Percentiles rank a stretch among this genome's conserved stretches.
These are phyloP conservation scores for Perodicticus potto DNA, from an alignment of 2,797 vertebrate genomes.

Conservation along the genomic window DNA sequence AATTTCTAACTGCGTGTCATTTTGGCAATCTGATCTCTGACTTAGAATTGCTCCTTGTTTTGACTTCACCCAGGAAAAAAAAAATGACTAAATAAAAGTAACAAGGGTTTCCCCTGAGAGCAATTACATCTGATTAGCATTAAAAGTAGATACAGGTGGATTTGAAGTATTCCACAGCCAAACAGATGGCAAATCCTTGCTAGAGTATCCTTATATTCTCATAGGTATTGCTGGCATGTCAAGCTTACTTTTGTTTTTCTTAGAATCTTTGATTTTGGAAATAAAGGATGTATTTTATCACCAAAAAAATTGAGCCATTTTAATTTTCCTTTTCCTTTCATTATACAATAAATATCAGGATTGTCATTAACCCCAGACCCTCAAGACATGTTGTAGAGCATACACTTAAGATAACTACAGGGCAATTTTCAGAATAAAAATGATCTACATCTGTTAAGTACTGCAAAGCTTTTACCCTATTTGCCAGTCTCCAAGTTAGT, in stretches of 20 bases:
- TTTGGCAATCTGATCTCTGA: neutral
- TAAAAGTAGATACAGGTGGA: neutral
- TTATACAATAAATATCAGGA: neutral
- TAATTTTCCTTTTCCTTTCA: neutral
- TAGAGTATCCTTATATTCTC: neutral
- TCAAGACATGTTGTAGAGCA: neutral
- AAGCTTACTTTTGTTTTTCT: neutral
- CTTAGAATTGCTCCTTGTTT: constrained; percentile 25
- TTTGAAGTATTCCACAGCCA: neutral
- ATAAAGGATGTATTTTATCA: neutral
- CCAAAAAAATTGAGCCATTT: neutral
- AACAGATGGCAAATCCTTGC: neutral
- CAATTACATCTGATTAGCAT: neutral
- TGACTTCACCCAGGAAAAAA: neutral
- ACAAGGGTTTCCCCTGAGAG: neutral
- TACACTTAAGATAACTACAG: neutral
- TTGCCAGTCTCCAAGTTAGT: neutral
- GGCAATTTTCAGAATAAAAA: neutral
- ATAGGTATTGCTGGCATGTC: neutral
- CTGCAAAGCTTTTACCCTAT: neutral
- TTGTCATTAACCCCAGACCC: neutral
- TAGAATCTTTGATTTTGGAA: constrained; percentile 39
- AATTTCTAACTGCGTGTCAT: neutral
- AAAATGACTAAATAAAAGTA: neutral
- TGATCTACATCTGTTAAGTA: neutral